phyloP scores from a whole-genome alignment of 2,113 vertebrate species.

The Microcebus tavaratra region DNA sequence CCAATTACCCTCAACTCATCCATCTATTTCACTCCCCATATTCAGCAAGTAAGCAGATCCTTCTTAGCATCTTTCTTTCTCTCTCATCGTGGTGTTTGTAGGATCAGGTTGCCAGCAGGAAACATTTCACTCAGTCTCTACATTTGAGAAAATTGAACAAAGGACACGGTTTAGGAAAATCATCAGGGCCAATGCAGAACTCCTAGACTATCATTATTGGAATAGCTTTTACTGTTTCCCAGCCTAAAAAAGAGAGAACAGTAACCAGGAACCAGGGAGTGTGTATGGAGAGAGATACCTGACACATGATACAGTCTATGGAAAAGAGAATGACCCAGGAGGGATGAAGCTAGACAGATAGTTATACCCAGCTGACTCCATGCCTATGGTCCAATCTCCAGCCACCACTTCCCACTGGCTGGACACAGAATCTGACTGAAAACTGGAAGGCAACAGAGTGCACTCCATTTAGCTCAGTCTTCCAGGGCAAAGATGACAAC shows the following conservation, averaged over 20 bases:
- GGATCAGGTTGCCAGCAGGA: neutral
- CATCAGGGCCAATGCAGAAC: neutral
- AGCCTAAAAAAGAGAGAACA: neutral
- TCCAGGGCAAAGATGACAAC: no score
- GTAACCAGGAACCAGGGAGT: neutral
- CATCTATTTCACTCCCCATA: neutral
- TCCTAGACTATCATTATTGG: neutral
- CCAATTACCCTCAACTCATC: neutral
- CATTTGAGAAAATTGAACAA: neutral
- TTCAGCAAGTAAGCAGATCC: neutral
- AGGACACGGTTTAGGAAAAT: neutral
- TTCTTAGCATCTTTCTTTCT: neutral
- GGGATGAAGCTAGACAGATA: neutral
- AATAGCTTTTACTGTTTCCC: rapidly evolving
- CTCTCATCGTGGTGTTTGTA: neutral
- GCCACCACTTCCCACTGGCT: no score
- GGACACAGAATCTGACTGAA: neutral
- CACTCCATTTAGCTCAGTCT: neutral
- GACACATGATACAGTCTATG: neutral
- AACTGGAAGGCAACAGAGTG: neutral
- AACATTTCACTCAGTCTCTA: neutral
- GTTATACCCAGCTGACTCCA: neutral
- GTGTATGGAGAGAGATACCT: neutral
- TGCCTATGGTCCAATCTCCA: neutral
- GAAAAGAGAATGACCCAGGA: neutral